A percentile compares a stretch with the other conserved stretches of the same genome.
These are phyloP conservation scores for Channa striata DNA, from an alignment of 2,797 vertebrate genomes.

Conservation along the genomic window DNA sequence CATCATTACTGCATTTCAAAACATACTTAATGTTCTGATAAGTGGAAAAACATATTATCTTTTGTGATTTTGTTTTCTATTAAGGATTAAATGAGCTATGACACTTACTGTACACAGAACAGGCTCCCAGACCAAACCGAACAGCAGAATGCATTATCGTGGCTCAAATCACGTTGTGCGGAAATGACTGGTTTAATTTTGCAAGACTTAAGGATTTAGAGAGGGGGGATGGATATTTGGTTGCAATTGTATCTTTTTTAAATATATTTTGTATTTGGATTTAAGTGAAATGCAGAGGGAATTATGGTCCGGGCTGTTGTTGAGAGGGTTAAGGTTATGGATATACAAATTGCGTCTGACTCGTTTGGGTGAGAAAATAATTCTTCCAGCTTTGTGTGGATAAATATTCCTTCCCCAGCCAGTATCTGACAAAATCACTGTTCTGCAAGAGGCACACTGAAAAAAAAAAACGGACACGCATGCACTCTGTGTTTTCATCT, in stretches of 20 bases:
- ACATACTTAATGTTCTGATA: slow-evolving; percentile 35
- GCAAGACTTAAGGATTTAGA: slow-evolving; percentile 31
- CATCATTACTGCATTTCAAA: slow-evolving; percentile 16
- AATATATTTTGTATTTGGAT: slow-evolving; percentile 31
- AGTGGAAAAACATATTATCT: slow-evolving; percentile 37
- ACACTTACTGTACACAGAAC: slow-evolving; percentile 54
- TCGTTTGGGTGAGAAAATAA: slow-evolving; percentile 21
- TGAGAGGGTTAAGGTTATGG: slow-evolving; percentile 19
- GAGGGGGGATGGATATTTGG: slow-evolving; percentile 23
- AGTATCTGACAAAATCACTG: slow-evolving; percentile 50
- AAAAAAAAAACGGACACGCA: slow-evolving; percentile 51
- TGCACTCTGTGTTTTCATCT: slow-evolving; percentile 41
- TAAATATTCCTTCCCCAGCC: slow-evolving; percentile 39
- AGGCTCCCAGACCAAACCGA: slow-evolving; percentile 50
- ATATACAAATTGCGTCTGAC: slow-evolving; percentile 32
- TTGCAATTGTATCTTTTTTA: slow-evolving; percentile 11
- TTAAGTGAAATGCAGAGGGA: slow-evolving; percentile 10
- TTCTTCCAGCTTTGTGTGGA: slow-evolving; percentile 25
- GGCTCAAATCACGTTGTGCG: slow-evolving; percentile 55
- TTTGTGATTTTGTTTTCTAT: slow-evolving; percentile 52
- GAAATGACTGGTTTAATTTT: slow-evolving; percentile 63
- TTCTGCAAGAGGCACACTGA: slow-evolving; percentile 43
- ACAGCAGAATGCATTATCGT: slow-evolving; percentile 51
- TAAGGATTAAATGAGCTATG: slow-evolving; percentile 64
- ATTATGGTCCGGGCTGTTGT: not conserved